Conservation (phyloP, 2,113 vertebrate species). For the Oryzias melastigma region DNA sequence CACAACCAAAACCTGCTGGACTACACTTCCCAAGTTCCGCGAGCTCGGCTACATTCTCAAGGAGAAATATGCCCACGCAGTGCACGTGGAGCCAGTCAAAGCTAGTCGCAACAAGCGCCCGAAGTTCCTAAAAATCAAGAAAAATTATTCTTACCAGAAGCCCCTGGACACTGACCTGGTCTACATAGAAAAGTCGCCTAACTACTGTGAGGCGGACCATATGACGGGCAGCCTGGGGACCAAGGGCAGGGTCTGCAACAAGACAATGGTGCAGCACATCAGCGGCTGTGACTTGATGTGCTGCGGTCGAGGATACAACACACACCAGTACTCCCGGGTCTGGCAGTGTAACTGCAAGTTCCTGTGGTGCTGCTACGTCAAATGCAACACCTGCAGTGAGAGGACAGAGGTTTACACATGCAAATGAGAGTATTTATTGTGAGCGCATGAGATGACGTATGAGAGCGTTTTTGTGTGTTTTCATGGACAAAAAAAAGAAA, state of each 20-base stretch:
- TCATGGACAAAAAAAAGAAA: slow-evolving; percentile 34
- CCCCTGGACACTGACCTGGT: slow-evolving; percentile 96
- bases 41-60: slow-evolving; percentile 96
- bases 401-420: slow-evolving; percentile 97
- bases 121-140: slow-evolving; percentile 97
- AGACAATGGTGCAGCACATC: slow-evolving; percentile 90
- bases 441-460: slow-evolving; percentile 4
- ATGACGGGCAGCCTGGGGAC: slow-evolving; percentile 92
- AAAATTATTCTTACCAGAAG: slow-evolving; percentile 92
- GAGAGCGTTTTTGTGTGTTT: slow-evolving; percentile 35
- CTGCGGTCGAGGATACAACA: slow-evolving; percentile 97
- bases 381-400: slow-evolving; percentile 98
- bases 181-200: slow-evolving; percentile 96
- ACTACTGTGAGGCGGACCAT: slow-evolving; percentile 94
- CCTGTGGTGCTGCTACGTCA: slow-evolving; percentile 98
- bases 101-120: slow-evolving; percentile 94
- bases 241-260: slow-evolving; percentile 93
- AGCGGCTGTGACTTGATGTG: slow-evolving; percentile 96
- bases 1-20: slow-evolving; percentile 98
- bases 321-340: slow-evolving; percentile 94
- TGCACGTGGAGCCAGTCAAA: slow-evolving; percentile 92
- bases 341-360: slow-evolving; percentile 99
- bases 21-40: slow-evolving; percentile 94
- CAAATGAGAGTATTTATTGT: slow-evolving; percentile 84
- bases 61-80: slow-evolving; percentile 92